Evolutionary conservation across 2,113 vertebrate species (phyloP).

Genomic region (Argyrosomus japonicus): DNA sequence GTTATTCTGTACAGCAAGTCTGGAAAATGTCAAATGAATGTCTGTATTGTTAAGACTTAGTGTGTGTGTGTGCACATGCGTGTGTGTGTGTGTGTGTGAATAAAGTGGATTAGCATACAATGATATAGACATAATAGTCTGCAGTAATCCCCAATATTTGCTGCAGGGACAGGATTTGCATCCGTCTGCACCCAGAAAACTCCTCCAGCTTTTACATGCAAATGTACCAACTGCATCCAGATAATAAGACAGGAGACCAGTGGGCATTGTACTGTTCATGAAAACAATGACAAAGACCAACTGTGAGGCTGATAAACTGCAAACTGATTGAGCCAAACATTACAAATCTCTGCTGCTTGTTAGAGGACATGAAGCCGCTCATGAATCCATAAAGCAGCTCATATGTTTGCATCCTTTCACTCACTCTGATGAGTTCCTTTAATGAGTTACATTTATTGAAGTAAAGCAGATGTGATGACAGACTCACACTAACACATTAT

Average conservation of each 20-base stretch:
- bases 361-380: background rate
- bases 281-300: background rate
- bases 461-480: too few relatives aligned
- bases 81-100: background rate
- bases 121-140: slow-evolving; percentile 7
- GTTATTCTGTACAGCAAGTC: too few relatives aligned
- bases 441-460: background rate
- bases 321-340: background rate
- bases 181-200: slow-evolving; percentile 2
- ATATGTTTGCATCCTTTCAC: background rate
- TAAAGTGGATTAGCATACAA: slow-evolving; percentile 22
- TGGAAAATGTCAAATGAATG: too few relatives aligned
- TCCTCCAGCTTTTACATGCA: background rate
- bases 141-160: slow-evolving; percentile 41
- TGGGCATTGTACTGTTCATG: background rate
- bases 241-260: slow-evolving; percentile 20
- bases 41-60: too few relatives aligned
- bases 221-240: slow-evolving; percentile 1
- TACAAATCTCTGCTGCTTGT: background rate
- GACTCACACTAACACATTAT: too few relatives aligned
- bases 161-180: slow-evolving; percentile 41
- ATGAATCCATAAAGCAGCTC: background rate
- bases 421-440: background rate
- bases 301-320: slow-evolving; percentile 3
- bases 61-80: too few relatives aligned